These are phyloP conservation scores for Pollachius pollachius DNA, from an alignment of 2,113 vertebrate genomes.

Conservation along the genomic window DNA sequence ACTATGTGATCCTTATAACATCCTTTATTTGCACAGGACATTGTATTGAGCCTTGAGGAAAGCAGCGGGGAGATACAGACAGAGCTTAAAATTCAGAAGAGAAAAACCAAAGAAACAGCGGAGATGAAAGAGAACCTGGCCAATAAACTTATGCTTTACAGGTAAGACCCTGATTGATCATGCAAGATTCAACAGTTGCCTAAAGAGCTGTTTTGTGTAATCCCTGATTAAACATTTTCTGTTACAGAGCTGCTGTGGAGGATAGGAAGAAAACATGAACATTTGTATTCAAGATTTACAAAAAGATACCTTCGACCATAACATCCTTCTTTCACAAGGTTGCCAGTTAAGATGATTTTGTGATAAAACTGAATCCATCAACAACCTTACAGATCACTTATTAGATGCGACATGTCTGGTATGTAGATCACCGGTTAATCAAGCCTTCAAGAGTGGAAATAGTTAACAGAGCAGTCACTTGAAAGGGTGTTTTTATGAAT, in stretches of 20 bases:
- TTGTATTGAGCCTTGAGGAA: conserved; percentile 83
- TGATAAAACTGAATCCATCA: not conserved
- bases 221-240: conserved; percentile 1
- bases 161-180: conserved; percentile 63
- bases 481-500: conserved; percentile 41
- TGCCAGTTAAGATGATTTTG: too few species aligned
- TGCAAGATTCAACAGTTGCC: not conserved
- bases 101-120: conserved; percentile 84
- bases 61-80: conserved; percentile 81
- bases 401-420: not conserved
- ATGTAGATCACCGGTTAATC: not conserved
- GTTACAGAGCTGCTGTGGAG: conserved; percentile 44
- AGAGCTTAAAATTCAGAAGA: conserved; percentile 82
- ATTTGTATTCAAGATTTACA: not conserved
- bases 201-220: not conserved
- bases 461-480: conserved; percentile 3
- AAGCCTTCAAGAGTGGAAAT: not conserved
- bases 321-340: too few species aligned
- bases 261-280: conserved; percentile 40
- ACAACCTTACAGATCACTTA: not conserved
- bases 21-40: conserved; percentile 71
- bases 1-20: not conserved
- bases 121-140: conserved; percentile 78
- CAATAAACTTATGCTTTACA: conserved; percentile 80
- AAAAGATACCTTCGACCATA: too few species aligned